Base-by-base conservation (phyloP, 2,888 invertebrate species). In the Philhelius pedissequus region DNA sequence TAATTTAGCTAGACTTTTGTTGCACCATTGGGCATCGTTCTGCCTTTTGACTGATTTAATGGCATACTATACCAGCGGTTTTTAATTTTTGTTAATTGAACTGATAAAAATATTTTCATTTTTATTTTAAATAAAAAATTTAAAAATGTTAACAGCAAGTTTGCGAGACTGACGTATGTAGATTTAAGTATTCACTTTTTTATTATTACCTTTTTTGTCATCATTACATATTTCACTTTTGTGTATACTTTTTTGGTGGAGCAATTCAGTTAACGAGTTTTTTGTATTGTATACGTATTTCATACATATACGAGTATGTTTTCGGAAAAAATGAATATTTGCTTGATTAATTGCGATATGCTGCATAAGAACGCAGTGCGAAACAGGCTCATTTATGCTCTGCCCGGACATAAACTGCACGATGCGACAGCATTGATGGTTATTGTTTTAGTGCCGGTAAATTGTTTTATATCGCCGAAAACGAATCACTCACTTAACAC, bases 341-440 rank as follows among this genome's bases (percentile, higher is more conserved):
- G 45, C 45, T 32, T 54, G 54, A 71, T 71, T 78, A 78, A 78
- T 78, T 71, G 56, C 38, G 64, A 64, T 78, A 71, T 56, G 48
- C 54, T 30, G 38, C 56, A 50, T 40, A 32, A 62, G 30, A 30
- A 27, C 58, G 32, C 71, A 71, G 15, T 50, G 56, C 64, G n/a
- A 22, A 22, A 38, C 40, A 50, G 50, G 78, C 13, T 32, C 32
- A 11, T 60, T 30, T 64, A 22, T 69, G 54, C 68, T 56, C 15
- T 69, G 54, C 68, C 48, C 15, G 60, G 20, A 69, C 74, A 80
- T 80, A 69, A 69, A 80, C 35, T 58, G 56, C 15, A 48, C 50
- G 62, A 64, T 69, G 69, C 48, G 45, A 70, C 62, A 30, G 54
- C 27, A 43, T 30, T 69, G 32, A 38, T 32, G 38, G 18, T 70